A percentile compares a stretch with the other conserved stretches of the same genome.
Conservation (phyloP, 2,113 vertebrate genomes). For the Taurulus bubalis region DNA sequence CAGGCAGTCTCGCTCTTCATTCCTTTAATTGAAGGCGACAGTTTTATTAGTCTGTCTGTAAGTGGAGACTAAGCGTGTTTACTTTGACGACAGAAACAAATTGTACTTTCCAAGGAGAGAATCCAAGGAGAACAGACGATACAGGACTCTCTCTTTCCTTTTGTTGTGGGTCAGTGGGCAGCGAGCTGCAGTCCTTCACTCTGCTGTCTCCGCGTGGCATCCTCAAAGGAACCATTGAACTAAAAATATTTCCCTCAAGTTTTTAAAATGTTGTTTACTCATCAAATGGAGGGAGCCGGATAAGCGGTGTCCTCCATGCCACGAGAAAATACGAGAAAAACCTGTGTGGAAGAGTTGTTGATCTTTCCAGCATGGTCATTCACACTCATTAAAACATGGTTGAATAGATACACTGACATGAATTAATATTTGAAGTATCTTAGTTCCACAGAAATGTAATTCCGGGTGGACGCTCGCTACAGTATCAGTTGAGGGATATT, state of each 20-base stretch:
- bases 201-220: slow-evolving; percentile 26
- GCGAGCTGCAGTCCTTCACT: slow-evolving; percentile 20
- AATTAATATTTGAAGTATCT: slow-evolving; percentile 39
- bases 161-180: slow-evolving; percentile 56
- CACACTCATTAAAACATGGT: background rate
- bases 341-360: slow-evolving; percentile 21
- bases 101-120: slow-evolving; percentile 13
- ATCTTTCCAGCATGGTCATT: slow-evolving; percentile 33
- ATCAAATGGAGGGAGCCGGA: slow-evolving; percentile 17
- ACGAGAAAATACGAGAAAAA: slow-evolving; percentile 1
- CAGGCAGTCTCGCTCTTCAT: slow-evolving; percentile 1
- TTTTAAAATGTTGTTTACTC: slow-evolving; percentile 26
- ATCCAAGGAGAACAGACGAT: slow-evolving; percentile 31
- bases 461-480: slow-evolving; percentile 29
- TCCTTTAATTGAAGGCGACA: slow-evolving; percentile 33
- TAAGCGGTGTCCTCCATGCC: slow-evolving; percentile 7
- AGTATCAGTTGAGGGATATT: slow-evolving; percentile 30
- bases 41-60: slow-evolving; percentile 43
- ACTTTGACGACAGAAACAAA: background rate
- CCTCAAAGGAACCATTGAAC: slow-evolving; percentile 37
- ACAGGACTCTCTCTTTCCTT: slow-evolving; percentile 35
- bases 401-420: slow-evolving; percentile 16
- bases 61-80: slow-evolving; percentile 17
- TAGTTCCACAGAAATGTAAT: slow-evolving; percentile 30
- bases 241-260: slow-evolving; percentile 19